Percentiles rank a stretch among this genome's conserved stretches.
Conservation (phyloP, 2,113 vertebrate species). For the Scartelaos histophorus region DNA sequence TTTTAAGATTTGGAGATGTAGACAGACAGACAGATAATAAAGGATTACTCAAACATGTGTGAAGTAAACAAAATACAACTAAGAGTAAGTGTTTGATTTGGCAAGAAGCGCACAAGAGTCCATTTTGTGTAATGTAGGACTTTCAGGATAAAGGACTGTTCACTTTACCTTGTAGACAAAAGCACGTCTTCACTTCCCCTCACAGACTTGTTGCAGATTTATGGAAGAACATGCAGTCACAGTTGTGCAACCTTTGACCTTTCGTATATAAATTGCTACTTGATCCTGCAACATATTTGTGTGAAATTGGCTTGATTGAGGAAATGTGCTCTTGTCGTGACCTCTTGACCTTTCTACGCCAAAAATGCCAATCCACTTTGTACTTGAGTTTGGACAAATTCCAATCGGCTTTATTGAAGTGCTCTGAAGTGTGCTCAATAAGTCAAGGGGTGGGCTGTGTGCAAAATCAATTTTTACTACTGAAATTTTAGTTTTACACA, state of each 20-base stretch:
- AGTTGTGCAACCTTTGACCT: background rate
- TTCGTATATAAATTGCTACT: constrained; percentile 6
- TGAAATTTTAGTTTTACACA: background rate
- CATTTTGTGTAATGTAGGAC: too few species aligned
- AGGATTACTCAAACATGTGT: too few species aligned
- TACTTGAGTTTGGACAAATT: constrained; percentile 4
- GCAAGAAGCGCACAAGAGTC: too few species aligned
- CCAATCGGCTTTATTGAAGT: background rate
- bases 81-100: too few species aligned
- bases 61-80: too few species aligned
- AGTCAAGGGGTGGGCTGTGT: background rate
- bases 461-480: background rate
- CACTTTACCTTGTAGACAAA: background rate
- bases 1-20: too few species aligned
- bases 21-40: too few species aligned
- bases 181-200: background rate
- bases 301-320: constrained; percentile 11
- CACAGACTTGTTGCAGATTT: background rate
- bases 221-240: background rate
- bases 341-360: constrained; percentile 4
- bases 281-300: constrained; percentile 10
- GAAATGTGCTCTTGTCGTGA: background rate
- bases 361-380: constrained; percentile 2
- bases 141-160: background rate
- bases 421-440: background rate